Evolutionary conservation across 2,113 vertebrate species (phyloP).

Genomic region (Notothenia rossii): DNA sequence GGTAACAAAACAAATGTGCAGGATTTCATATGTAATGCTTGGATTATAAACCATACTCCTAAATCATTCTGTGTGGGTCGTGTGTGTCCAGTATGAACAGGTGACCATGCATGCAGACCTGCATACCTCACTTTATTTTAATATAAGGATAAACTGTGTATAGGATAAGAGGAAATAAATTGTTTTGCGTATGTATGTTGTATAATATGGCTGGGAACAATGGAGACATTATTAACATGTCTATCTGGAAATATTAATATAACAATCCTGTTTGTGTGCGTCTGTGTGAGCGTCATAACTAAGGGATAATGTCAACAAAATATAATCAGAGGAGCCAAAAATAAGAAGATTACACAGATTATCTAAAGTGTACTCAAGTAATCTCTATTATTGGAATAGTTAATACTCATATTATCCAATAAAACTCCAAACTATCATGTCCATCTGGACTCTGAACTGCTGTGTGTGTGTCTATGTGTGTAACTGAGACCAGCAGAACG

Average conservation of each 20-base stretch:
- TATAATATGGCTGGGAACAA: not conserved
- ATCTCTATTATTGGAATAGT: slow-evolving; percentile 45
- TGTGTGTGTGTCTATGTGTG: slow-evolving; percentile 15
- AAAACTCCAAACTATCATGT: slow-evolving; percentile 23
- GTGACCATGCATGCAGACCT: not conserved
- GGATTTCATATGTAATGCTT: not conserved
- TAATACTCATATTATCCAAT: slow-evolving; percentile 42
- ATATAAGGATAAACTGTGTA: not conserved
- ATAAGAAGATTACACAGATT: slow-evolving; percentile 57
- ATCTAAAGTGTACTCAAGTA: slow-evolving; percentile 54
- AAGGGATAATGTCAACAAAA: slow-evolving; percentile 20
- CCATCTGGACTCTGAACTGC: slow-evolving; percentile 30
- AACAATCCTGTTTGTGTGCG: not conserved
- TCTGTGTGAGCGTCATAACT: not conserved
- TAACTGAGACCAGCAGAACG: not conserved
- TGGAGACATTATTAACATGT: not conserved
- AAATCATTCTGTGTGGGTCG: slow-evolving; percentile 26
- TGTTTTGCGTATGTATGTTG: not conserved
- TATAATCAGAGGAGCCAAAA: slow-evolving; percentile 13
- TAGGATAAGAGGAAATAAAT: too few relatives aligned
- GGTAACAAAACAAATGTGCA: not conserved
- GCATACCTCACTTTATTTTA: not conserved
- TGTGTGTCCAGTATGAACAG: not conserved
- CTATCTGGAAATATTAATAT: not conserved
- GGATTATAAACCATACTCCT: slow-evolving; percentile 44